A percentile compares a stretch with the other conserved stretches of the same genome.
Conservation (phyloP, 2,113 vertebrate genomes). For the Stegostoma tigrinum region DNA sequence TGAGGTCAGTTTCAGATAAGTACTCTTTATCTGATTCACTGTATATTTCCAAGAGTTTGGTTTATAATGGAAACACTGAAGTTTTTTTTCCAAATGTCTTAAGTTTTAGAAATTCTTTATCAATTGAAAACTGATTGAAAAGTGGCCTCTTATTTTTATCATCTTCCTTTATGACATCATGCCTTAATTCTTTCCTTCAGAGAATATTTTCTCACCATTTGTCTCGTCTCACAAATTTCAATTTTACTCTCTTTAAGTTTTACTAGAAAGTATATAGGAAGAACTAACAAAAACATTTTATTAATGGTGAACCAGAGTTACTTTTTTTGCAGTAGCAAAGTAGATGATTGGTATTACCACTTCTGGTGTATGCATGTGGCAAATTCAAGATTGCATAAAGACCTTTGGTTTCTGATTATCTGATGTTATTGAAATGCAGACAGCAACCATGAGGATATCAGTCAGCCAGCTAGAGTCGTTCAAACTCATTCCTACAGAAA, state of each 20-base stretch:
- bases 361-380: neutral
- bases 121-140: neutral
- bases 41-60: neutral
- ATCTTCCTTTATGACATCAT: neutral
- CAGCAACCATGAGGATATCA: slow-evolving; percentile 77
- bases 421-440: slow-evolving; percentile 54
- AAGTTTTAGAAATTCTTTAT: neutral
- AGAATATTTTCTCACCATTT: neutral
- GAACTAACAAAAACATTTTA: neutral
- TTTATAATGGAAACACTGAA: neutral
- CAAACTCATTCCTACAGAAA: slow-evolving; percentile 88
- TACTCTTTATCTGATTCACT: neutral
- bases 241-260: neutral
- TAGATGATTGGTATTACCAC: neutral
- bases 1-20: too few relatives aligned
- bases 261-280: neutral
- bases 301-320: neutral
- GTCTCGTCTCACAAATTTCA: neutral
- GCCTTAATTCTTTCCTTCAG: neutral
- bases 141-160: neutral
- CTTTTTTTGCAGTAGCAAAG: neutral
- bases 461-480: slow-evolving; percentile 83
- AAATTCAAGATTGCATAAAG: neutral
- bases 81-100: neutral
- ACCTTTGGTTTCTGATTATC: neutral